phyloP scores from a whole-genome alignment of 2,888 invertebrate species.

The Rambutsinella grinnellia region DNA sequence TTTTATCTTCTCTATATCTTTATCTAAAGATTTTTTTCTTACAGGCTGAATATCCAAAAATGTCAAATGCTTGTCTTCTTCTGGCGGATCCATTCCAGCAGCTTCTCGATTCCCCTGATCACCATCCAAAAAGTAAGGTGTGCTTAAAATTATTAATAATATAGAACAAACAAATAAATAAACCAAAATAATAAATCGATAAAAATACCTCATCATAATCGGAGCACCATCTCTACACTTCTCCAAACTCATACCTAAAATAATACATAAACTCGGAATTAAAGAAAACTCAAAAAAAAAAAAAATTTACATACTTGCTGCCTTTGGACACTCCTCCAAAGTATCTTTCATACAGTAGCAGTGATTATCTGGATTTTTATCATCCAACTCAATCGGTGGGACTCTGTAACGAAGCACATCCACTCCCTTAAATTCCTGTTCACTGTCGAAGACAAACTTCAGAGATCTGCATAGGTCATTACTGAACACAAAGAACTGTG shows the following conservation, averaged over 20 bases:
- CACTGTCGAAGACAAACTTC: constrained; percentile 35
- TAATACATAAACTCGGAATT: too few relatives aligned
- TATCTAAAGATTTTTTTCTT: background rate
- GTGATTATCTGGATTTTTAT: constrained; percentile 48
- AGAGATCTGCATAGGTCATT: constrained; percentile 68
- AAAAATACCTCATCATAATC: constrained; percentile 38
- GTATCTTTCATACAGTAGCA: constrained; percentile 45
- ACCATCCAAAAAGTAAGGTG: constrained; percentile 50
- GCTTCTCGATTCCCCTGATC: constrained; percentile 10
- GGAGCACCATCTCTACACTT: constrained; percentile 36
- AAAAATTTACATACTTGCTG: too few relatives aligned
- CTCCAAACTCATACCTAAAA: constrained; percentile 45
- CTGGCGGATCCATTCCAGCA: constrained; percentile 19
- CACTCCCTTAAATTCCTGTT: constrained; percentile 42
- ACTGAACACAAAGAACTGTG: constrained; percentile 68
- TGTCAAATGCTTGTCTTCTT: constrained; percentile 36
- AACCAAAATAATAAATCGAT: too few relatives aligned
- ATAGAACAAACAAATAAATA: too few relatives aligned
- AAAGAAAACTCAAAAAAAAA: too few relatives aligned
- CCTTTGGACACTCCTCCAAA: constrained; percentile 14
- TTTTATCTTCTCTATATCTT: background rate
- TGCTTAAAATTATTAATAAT: too few relatives aligned
- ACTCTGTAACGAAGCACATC: constrained; percentile 43
- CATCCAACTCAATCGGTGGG: constrained; percentile 35
- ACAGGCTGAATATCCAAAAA: constrained; percentile 57